Evolutionary conservation across 2,888 invertebrate genomes (phyloP), one percentile per base, ranked within the genome.

Genomic region (Tridacna gigas): DNA sequence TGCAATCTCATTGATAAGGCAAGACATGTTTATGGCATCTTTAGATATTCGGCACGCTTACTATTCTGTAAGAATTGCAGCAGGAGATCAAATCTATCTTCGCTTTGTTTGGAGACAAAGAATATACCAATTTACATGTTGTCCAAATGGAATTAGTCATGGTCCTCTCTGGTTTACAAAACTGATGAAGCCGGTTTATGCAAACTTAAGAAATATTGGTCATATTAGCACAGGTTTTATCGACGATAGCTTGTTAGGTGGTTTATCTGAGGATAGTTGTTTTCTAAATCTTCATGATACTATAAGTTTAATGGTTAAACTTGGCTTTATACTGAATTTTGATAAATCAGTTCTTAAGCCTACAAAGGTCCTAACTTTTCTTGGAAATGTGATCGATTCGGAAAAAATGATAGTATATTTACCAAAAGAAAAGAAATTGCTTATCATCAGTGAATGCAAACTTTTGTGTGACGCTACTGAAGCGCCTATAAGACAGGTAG

Each of bases 401-500:
- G 61, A 61, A 20, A 61, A 61, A 20, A 61, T 61, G n/a, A 61
- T 61, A 13, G 61, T 13, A 13, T 61, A 13, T 61, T 20, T 13
- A 7, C n/a, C 11, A 9, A 61, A 61, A 22, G n/a, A 61, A 61
- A 61, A 20, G n/a, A 61, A 61, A 61, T 13, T 13, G 22, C 61
- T 61, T 11, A 20, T 61, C 12, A 61, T 61, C 61, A 61, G n/a
- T 61, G 61, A 61, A 61, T 61, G 61, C n/a, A 61, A 11, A 61
- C n/a, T 61, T 11, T 20, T 61, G 61, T 61, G 22, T 20, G 22
- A 20, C 22, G 61, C 18, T 15, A n/a, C 15, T 15, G 25, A n/a
- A 22, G 5, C 77, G 20, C n/a, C 37, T n/a, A 77, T 77, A 37
- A 45, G 77, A 22, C n/a, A 22, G 3, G 77, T 77, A 11, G 77